phyloP scores from a whole-genome alignment of 2,797 vertebrate species.

The Sebastolobus alascanus region DNA sequence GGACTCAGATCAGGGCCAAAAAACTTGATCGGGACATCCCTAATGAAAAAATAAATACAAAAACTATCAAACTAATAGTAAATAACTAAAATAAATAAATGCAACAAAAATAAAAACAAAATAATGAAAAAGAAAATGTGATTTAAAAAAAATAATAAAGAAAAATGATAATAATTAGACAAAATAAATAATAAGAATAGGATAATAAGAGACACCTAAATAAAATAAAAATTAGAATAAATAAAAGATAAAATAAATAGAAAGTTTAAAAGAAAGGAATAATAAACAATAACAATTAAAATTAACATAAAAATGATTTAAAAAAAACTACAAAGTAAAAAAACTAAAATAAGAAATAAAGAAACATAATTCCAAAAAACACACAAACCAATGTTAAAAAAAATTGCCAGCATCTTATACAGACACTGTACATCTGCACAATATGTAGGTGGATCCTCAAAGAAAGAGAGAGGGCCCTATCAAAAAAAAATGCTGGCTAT shows the following conservation, averaged over 20 bases:
- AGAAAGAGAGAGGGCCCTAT: not conserved
- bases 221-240: not conserved
- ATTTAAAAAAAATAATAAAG: not conserved
- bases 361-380: not conserved
- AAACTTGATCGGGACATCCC: not conserved
- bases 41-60: not conserved
- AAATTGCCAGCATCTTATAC: too few species aligned
- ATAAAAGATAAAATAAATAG: not conserved
- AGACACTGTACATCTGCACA: not conserved
- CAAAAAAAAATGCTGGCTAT: not conserved
- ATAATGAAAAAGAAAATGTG: not conserved
- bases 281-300: not conserved
- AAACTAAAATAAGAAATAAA: not conserved
- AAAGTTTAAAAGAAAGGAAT: too few species aligned
- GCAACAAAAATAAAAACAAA: not conserved
- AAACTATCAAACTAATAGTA: not conserved
- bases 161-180: not conserved
- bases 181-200: not conserved
- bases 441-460: not conserved
- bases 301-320: not conserved
- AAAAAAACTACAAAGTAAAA: not conserved
- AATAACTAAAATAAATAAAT: not conserved
- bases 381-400: too few species aligned
- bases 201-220: not conserved
- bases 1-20: not conserved